Conservation (phyloP, 2,113 vertebrate genomes). For the Centropus unirufus region DNA sequence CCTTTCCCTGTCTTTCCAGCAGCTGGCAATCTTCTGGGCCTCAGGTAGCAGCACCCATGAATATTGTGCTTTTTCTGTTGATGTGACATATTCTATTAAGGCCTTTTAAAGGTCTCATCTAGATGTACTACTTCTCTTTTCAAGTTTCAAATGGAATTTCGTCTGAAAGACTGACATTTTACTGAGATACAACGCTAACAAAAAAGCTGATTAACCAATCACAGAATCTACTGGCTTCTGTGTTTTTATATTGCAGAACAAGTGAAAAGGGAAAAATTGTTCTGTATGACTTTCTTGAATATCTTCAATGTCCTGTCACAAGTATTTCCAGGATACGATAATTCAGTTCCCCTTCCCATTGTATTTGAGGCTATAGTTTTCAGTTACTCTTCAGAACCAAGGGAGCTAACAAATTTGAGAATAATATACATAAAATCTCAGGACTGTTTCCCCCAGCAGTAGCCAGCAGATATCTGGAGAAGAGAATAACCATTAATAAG, state of each 20-base stretch:
- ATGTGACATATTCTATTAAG: not conserved
- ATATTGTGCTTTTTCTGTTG: not conserved
- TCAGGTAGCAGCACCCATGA: not conserved
- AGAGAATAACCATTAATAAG: not conserved
- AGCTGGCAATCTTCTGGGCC: not conserved
- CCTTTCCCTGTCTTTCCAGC: not conserved
- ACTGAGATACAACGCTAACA: not conserved
- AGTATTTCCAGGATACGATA: not conserved
- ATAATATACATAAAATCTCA: not conserved
- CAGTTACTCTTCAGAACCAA: not conserved
- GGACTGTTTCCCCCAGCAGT: not conserved
- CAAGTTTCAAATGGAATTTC: not conserved
- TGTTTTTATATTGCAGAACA: not conserved
- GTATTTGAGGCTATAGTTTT: not conserved
- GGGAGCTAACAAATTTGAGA: not conserved
- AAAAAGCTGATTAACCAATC: not conserved
- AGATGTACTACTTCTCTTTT: not conserved
- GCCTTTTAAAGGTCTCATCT: not conserved
- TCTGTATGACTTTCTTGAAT: not conserved
- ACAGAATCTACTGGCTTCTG: not conserved
- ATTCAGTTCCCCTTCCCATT: not conserved
- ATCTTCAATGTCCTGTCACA: not conserved
- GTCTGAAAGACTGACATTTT: not conserved
- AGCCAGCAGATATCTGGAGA: not conserved
- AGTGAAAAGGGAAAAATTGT: not conserved